Evolutionary conservation across 2,888 invertebrate genomes (phyloP), one percentile per base, ranked within the genome.

Genomic region (Carabus problematicus): DNA sequence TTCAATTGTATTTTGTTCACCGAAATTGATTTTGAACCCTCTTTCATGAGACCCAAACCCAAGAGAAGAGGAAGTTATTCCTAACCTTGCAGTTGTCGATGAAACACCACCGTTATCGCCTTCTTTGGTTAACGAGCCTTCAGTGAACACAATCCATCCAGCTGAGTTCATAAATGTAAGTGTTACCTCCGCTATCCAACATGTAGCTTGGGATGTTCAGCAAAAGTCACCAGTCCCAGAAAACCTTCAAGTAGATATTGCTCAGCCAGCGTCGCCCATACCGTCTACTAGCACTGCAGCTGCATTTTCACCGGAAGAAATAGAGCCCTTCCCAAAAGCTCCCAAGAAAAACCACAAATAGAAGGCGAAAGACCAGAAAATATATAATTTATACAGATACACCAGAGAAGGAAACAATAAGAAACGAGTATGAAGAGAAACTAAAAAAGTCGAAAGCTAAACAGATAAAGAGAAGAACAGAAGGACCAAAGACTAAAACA

Each of bases 351-450:
- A 19, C 42, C 29, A 14, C 14, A 56, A 62, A 41, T 12, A 63
- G 54, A 63, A 42, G 61, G 11, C 19, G 11, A 12, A 8, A 43
- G 54, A 68, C 19, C n/a, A 70, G 49, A 64, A 75, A 73, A 72
- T 62, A 52, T 29, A 47, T 47, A 45, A 68, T 71, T 63, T 54
- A 54, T 14, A 52, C 63, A 29, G 54, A 75, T 54, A 72, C 73
- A 11, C 74, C 73, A 6, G 73, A 74, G 55, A 75, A 74, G 68
- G 72, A 74, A 41, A 72, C 60, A 41, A 47, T 74, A 29, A 73
- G 72, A 43, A 67, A 70, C 69, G 72, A 73, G 56, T 39, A 69
- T 70, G 67, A 70, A 70, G 70, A 71, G 14, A 72, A 43, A 71
- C 9, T 62, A 72, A 74, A 61, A 70, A 70, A 8, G 41, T 72